Conservation (phyloP, 2,797 vertebrate genomes). For the Bovichtus diacanthus region DNA sequence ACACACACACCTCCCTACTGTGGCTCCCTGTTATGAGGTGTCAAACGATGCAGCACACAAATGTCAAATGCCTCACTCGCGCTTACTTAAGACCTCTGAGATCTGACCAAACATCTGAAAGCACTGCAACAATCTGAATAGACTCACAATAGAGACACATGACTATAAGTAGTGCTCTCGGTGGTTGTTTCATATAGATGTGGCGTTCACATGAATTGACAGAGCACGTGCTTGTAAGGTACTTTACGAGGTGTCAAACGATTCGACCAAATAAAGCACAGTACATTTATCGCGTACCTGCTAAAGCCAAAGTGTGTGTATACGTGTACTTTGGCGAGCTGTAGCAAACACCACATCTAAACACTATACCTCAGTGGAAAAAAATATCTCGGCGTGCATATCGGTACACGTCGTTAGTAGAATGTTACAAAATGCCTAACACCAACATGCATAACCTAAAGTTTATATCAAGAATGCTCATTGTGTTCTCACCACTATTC, state of each 20-base stretch:
- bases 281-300: neutral
- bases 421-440: neutral
- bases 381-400: neutral
- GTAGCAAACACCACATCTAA: neutral
- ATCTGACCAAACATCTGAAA: neutral
- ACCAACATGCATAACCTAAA: neutral
- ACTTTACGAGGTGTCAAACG: neutral
- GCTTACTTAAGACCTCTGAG: neutral
- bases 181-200: too few species aligned
- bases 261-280: neutral
- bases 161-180: too few species aligned
- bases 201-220: too few species aligned
- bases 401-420: neutral
- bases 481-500: neutral
- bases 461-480: neutral
- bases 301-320: neutral
- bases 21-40: constrained; percentile 15
- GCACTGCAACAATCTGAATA: neutral
- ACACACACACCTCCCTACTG: neutral
- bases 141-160: neutral
- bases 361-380: neutral
- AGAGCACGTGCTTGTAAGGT: too few species aligned
- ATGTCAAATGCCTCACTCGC: neutral
- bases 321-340: neutral
- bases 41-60: too few species aligned